Evolutionary conservation across 2,113 vertebrate genomes (phyloP), one percentile per base, ranked within the genome.

Genomic region (Tachysurus vachellii): DNA sequence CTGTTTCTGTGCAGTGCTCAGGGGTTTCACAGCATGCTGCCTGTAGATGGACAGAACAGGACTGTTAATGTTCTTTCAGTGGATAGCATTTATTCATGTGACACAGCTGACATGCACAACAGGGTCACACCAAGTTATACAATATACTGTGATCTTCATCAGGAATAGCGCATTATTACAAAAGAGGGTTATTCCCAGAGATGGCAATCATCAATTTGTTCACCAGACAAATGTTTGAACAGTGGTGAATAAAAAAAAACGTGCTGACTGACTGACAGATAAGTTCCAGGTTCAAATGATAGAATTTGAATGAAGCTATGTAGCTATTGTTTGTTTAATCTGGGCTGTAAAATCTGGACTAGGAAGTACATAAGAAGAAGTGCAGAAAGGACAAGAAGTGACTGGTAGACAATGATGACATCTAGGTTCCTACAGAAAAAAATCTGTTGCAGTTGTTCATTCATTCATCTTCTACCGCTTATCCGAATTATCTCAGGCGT

Each of bases 21-120:
- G 95, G 0, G 98, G 98, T 92, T 97, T 99, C 89, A 99, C 98
- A 0, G 97, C 96, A 81, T 97, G 97, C 86, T 95, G 96, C 88
- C 98, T 99, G 92, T 36, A 91, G 82, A 92, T 0, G 62, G 0
- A 88, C 79, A 61, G 26, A 68, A 84, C 4, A 56, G 9, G 3
- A 28, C 50, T 3, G 17, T 53, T 31, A 47, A 42, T 7, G 1
- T 21, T 68, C 26, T 19, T 68, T 57, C 10, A 80, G n/a, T 21
- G 7, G 54, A 28, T n/a, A 79, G 13, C 26, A 57, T 56, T 80
- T 31, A 57, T 80, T 31, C n/a, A 56, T 19, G 26, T 28, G 23
- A 53, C 75, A n/a, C 47, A 79, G 50, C 47, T 54, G 44, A 53
- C 44, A 76, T 16, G 23, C 50, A 12, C 21, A 50, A n/a, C n/a